Evolutionary conservation across 2,888 invertebrate species (phyloP), one percentile per base, ranked within the genome.

Genomic region (Aromia moschata): DNA sequence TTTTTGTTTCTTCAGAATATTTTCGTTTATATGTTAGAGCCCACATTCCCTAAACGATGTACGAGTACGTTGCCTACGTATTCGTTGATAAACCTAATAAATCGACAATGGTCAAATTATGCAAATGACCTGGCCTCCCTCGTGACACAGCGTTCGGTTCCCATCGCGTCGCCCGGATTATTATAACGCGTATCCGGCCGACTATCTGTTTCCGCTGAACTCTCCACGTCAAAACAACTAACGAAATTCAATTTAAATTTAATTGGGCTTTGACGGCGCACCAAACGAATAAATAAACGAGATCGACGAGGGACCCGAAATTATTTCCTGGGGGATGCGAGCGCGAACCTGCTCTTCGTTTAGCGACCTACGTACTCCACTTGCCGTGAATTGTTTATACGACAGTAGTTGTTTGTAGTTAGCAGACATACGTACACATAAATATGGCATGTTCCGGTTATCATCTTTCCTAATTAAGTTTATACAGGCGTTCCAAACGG

Each of bases 221-320:
- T 10, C n/a, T n/a, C n/a, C 10, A 2, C 11, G 41, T 41, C 41
- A 41, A 18, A 41, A 41, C 41, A 18, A 41, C 41, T 17, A 41
- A 11, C 41, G 20, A 41, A 20, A 41, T 41, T 41, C 18, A 41
- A 41, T 41, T 41, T 41, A 10, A 41, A 16, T 16, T 18, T 41
- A n/a, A 41, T 17, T 5, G 41, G 20, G 18, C 41, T 41, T n/a
- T 18, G 41, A 16, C 41, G 12, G 10, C 4, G 18, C 11, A 2
- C 18, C 11, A 18, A 17, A 7, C 11, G 41, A 41, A 41, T 41
- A 20, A 11, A 41, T 41, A 41, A 33, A 41, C 18, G 11, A 0
- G 5, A 41, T 18, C 41, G 11, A 1, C 11, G 20, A 1, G 11
- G 41, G 17, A 18, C 20, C 2, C 18, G 18, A 38, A 25, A 25